These are phyloP conservation scores for Montipora capitata DNA, from an alignment of 92 coral and sea anemone genomes.

Conservation along the genomic window DNA sequence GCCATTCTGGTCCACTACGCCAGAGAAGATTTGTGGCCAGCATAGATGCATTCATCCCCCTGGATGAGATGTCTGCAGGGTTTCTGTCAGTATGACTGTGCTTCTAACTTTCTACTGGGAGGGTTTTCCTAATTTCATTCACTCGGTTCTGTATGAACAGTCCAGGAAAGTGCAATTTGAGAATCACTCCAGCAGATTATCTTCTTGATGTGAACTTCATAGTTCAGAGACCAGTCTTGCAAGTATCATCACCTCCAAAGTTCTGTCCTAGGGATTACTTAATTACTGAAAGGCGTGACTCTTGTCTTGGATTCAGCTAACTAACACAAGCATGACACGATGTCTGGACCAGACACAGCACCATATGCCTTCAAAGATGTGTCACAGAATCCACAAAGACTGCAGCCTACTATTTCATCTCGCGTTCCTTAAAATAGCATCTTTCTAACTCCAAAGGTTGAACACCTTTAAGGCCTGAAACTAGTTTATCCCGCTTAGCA, in stretches of 20 bases:
- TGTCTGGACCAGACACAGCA: slow-evolving; percentile 1
- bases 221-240: slow-evolving; percentile 24
- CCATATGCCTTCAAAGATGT: slow-evolving; percentile 17
- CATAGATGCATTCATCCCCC: too few relatives aligned
- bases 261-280: slow-evolving; percentile 36
- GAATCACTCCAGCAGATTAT: slow-evolving; percentile 32
- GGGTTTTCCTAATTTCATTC: slow-evolving; percentile 10
- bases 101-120: neutral
- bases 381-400: neutral
- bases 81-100: neutral
- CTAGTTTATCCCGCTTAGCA: slow-evolving; percentile 9
- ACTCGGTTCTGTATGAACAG: slow-evolving; percentile 50
- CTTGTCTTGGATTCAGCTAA: slow-evolving; percentile 42
- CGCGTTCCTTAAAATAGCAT: slow-evolving; percentile 1
- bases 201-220: slow-evolving; percentile 19
- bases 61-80: slow-evolving; percentile 12
- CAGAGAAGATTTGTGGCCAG: too few relatives aligned
- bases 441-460: slow-evolving; percentile 6
- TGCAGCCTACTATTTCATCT: neutral
- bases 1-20: too few relatives aligned
- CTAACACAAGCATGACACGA: neutral
- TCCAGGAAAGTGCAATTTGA: slow-evolving; percentile 9
- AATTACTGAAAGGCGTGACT: slow-evolving; percentile 28
- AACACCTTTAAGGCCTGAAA: neutral
- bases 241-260: slow-evolving; percentile 45